Evolutionary conservation across 2,888 invertebrate species (phyloP).

Genomic region (Danaus chrysippus): DNA sequence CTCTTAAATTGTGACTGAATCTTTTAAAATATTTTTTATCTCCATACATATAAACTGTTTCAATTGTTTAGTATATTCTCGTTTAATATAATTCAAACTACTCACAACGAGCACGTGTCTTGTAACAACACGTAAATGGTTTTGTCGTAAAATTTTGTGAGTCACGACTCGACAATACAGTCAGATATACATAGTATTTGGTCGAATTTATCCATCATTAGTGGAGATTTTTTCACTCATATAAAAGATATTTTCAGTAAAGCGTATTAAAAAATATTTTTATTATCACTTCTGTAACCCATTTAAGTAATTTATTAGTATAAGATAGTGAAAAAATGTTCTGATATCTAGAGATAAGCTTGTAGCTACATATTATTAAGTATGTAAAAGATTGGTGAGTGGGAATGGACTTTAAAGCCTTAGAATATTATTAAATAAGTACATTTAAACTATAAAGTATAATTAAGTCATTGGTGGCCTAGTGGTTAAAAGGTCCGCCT

Average conservation of each 20-base stretch:
- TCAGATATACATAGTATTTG: too few relatives aligned
- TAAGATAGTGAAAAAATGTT: slow-evolving; percentile 4
- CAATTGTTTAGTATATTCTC: too few relatives aligned
- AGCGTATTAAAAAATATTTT: not conserved
- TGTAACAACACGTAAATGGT: not conserved
- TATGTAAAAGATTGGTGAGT: not conserved
- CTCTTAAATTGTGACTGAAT: too few relatives aligned
- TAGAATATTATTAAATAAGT: too few relatives aligned
- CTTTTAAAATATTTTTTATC: too few relatives aligned
- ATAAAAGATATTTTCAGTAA: not conserved
- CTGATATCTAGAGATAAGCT: not conserved
- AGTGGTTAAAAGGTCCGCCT: too few relatives aligned
- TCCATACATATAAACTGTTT: too few relatives aligned
- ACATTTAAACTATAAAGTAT: too few relatives aligned
- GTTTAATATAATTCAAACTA: not conserved
- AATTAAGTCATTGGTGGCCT: too few relatives aligned
- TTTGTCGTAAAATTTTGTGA: slow-evolving; percentile 2
- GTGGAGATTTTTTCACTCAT: too few relatives aligned
- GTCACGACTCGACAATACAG: slow-evolving; percentile 1
- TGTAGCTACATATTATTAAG: not conserved
- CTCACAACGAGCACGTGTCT: not conserved
- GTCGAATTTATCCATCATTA: too few relatives aligned
- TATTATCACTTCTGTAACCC: not conserved
- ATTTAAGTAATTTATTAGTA: not conserved
- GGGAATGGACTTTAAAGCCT: too few relatives aligned